Conservation (phyloP, 2,888 invertebrate species). For the Sympetrum striolatum region DNA sequence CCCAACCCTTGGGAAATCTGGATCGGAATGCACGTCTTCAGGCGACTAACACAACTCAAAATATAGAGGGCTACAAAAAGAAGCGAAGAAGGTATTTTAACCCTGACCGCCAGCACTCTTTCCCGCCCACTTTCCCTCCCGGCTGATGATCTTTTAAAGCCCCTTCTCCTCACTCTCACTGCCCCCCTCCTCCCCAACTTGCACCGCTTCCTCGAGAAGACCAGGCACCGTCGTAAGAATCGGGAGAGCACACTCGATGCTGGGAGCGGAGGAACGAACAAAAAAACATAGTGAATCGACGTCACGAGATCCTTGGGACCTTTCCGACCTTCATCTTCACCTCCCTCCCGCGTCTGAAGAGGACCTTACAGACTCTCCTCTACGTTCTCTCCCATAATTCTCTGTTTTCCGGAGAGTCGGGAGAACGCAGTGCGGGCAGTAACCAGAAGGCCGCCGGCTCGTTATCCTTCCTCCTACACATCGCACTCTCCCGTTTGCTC, state of each 20-base stretch:
- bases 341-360: not conserved
- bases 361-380: not conserved
- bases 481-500: not conserved
- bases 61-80: not conserved
- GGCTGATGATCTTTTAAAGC: not conserved
- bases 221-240: not conserved
- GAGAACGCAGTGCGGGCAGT: not conserved
- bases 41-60: not conserved
- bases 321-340: not conserved
- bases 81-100: not conserved
- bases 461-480: not conserved
- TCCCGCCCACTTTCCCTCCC: constrained; percentile 31
- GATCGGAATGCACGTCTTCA: not conserved
- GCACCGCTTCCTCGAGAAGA: not conserved
- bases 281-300: not conserved
- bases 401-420: not conserved
- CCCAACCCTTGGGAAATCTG: not conserved
- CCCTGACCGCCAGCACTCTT: constrained; percentile 18
- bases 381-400: not conserved
- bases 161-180: not conserved
- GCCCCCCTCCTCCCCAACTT: not conserved
- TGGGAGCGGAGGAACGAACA: not conserved
- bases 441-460: not conserved
- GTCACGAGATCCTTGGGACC: not conserved
- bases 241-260: not conserved